Base-by-base conservation (phyloP, 1,140 invertebrate genomes). In the Tetramorium parvispinum region DNA sequence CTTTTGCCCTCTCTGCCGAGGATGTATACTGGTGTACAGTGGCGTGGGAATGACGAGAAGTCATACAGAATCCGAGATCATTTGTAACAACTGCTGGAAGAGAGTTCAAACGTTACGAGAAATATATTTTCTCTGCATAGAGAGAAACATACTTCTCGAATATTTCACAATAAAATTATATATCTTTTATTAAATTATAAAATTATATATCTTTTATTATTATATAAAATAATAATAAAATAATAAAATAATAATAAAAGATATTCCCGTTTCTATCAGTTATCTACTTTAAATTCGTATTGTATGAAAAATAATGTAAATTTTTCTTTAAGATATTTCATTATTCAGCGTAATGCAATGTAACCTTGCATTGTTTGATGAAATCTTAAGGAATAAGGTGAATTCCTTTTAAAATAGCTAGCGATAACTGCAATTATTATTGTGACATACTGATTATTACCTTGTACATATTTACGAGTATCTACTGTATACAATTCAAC, bases 1-100 rank as follows among this genome's bases (percentile, higher is more conserved):
- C 46, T 57, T 73, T 89, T 83, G n/a, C 85, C 88, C 43, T 77
- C 63, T 24, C 71, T 46, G 46, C 51, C 49, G 7, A 57, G 40
- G 49, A 21, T 37, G 43, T 57, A 13, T 66, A 3, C 57, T 49
- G 49, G 55, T 77, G 37, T 10, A 11, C 81, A 81, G 16, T 65
- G 66, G 53, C 78, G 66, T 63, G 68, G 53, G 51, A 85, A 85
- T 70, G 13, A 5, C 24, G 16, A 8, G 16, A 55, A 46, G 13
- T 85, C 53, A 43, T 59, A 46, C 21, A 55, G 18, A 37, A 37
- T 57, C 18, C 79, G 37, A 18, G 46, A 73, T 21, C 49, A 73
- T 49, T 59, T 59, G 40, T 13, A 68, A 11, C 40, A 71, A 32
- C 21, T 82, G 21, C 0, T 18, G 13, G 18, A 21, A 59, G 13